Percentiles rank a stretch among this genome's conserved stretches.
Evolutionary conservation across 2,888 invertebrate genomes (phyloP).

Genomic region (Idaea dimidiata): DNA sequence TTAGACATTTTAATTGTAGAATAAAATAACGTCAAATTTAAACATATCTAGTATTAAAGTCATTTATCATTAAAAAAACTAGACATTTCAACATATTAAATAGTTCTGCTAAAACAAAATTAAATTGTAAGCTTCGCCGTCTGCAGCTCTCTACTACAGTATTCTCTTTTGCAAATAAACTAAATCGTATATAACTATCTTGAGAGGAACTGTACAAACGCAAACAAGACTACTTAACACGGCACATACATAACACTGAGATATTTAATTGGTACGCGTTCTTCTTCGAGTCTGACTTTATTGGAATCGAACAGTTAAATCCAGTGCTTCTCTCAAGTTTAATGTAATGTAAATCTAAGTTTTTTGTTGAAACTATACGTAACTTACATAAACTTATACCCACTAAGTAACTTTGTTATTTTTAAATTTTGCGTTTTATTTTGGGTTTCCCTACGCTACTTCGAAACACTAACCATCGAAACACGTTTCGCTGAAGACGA

Average conservation of each 20-base stretch:
- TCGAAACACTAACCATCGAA: no score
- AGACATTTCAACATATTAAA: background rate
- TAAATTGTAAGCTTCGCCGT: background rate
- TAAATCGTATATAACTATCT: slow-evolving; percentile 39
- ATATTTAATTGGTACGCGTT: slow-evolving; percentile 51
- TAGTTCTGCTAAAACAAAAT: background rate
- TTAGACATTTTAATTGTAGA: no score
- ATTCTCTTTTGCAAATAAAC: slow-evolving; percentile 40
- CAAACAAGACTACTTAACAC: slow-evolving; percentile 49
- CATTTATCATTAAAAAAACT: background rate
- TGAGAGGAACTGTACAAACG: slow-evolving; percentile 38
- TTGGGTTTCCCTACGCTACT: no score
- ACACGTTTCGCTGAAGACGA: no score
- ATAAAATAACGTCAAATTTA: no score
- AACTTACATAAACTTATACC: background rate
- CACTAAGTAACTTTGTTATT: no score
- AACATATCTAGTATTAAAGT: no score
- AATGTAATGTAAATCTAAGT: background rate
- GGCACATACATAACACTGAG: slow-evolving; percentile 47
- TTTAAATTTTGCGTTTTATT: no score
- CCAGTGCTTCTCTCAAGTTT: slow-evolving; percentile 28
- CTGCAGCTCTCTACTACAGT: slow-evolving; percentile 13
- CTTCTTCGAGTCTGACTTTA: slow-evolving; percentile 33
- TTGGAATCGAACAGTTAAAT: slow-evolving; percentile 33
- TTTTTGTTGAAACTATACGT: background rate